Conservation (phyloP, 2,113 vertebrate species). For the Anhinga rufa region DNA sequence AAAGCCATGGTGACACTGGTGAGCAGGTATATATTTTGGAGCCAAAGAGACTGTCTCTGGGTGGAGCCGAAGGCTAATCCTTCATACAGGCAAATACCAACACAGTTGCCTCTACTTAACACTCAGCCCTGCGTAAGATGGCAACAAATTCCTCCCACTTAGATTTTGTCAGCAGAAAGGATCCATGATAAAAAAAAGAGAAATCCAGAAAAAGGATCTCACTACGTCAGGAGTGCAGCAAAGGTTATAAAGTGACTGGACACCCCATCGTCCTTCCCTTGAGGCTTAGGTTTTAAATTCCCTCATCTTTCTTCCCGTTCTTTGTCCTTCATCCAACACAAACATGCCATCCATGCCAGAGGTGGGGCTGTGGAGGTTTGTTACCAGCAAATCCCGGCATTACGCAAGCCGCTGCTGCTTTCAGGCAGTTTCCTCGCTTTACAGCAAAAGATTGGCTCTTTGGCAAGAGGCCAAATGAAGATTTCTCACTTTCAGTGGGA, state of each 20-base stretch:
- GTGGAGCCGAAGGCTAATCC: background rate
- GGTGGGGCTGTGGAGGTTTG: background rate
- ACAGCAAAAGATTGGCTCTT: background rate
- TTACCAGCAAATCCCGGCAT: background rate
- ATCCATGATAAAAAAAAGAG: background rate
- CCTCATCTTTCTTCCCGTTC: background rate
- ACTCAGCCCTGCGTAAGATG: background rate
- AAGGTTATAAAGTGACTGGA: fast-evolving
- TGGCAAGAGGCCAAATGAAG: fast-evolving
- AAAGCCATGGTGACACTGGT: background rate
- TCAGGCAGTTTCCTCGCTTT: background rate
- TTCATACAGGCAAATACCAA: background rate
- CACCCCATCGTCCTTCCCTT: background rate
- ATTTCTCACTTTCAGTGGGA: background rate
- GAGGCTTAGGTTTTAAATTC: background rate
- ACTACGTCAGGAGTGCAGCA: background rate
- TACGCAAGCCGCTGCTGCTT: background rate
- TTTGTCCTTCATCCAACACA: background rate
- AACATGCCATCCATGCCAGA: background rate
- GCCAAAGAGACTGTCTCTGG: background rate
- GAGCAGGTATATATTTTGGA: background rate
- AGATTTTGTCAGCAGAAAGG: background rate
- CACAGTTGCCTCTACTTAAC: background rate
- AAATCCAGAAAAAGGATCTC: background rate
- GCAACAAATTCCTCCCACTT: background rate